Evolutionary conservation across 2,113 vertebrate genomes (phyloP), one percentile per base, ranked within the genome.

Genomic region (Peromyscus californicus): DNA sequence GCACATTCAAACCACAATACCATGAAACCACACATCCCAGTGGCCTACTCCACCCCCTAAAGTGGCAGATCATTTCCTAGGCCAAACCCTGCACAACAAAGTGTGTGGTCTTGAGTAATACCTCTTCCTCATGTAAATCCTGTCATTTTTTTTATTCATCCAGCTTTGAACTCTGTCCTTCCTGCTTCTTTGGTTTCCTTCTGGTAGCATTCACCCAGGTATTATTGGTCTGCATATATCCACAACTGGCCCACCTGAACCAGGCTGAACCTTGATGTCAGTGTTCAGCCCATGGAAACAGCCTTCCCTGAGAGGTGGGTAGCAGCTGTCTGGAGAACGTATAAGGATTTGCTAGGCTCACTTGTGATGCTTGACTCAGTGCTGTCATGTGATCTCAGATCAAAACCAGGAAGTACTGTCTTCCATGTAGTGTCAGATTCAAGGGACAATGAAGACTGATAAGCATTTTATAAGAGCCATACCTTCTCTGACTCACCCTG

Each of bases 361-460:
- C 70, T 72, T 87, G 85, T 8, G 79, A 86, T 22, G 92, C 84
- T 75, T 85, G 51, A 4, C 24, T 91, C 61, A 69, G 74, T 59
- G 82, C 84, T 59, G 86, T 80, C 15, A 10, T 48, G 36, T 76
- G 70, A 97, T 51, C 93, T 93, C 87, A 13, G 11, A 15, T 76
- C 75, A 72, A 48, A 7, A 13, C 16, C 9, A 61, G 51, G 65
- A 85, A 92, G 86, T 31, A 24, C 79, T 97, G 72, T 48, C 63
- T 45, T 29, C 86, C 65, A 86, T 72, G 21, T 84, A 84, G 89
- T 11, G 11, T 16, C 59, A 63, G 67, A 61, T n/a, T 26, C 24
- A 45, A 9, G 51, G 26, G 7, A 19, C 19, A 22, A 72, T 90
- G 39, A 85, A 90, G 61, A 84, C 51, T 4, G 33, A 45, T 36